Evolutionary conservation across 2,888 invertebrate genomes (phyloP), one percentile per base, ranked within the genome.

Genomic region (Trissoscelio sp.): DNA sequence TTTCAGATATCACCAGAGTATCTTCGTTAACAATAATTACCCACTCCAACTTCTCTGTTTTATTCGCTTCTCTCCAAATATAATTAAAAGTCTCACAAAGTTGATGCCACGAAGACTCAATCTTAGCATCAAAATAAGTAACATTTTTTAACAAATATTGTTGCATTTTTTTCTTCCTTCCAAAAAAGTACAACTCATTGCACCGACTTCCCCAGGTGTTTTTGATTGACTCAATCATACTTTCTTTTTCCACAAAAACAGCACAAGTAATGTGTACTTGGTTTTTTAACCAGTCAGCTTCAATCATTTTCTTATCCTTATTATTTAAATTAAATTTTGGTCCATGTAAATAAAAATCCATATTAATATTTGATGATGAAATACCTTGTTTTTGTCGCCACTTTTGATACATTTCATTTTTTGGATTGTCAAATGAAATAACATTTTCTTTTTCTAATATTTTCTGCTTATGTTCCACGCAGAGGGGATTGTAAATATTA

Each of bases 1-100:
- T 94, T 87, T 94, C 94, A 12, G 93, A 88, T 53, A 94, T 89
- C 5, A 92, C 93, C 89, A 93, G 92, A 16, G 93, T 92, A 81
- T 93, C 92, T 83, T 94, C 94, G 78, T 92, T 92, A 0, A 93
- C 91, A 85, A 94, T 91, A 57, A 94, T 88, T n/a, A 92, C 85
- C 94, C 94, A 94, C 31, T 93, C 87, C 62, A 92, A 78, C 0
- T 28, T 12, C 0, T 24, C 11, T 0, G 42, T 64, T 2, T 70
- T 46, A 5, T 44, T 58, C 0, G 58, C 77, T 9, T 42, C 7
- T 28, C 83, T 86, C 89, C 90, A 89, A 53, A 92, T 74, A 44
- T 91, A 86, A 37, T 88, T 88, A 73, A 92, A 89, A 0, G 88
- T 83, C 81, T 92, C 90, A 81, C 92, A 92, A 7, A 92, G 85